Conservation (phyloP, 2,888 invertebrate genomes). For the Oscheius onirici region DNA sequence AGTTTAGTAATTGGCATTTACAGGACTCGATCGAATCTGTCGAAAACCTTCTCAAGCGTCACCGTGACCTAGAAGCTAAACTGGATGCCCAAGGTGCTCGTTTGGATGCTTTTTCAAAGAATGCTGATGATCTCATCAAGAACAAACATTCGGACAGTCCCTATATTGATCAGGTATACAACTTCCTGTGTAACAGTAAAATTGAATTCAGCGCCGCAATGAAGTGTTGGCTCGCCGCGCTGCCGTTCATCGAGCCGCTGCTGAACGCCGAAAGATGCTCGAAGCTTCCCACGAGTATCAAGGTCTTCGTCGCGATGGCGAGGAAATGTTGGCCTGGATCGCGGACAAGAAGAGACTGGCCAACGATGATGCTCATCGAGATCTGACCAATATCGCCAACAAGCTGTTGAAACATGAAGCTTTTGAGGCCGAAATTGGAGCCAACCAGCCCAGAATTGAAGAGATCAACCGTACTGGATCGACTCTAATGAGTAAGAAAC, state of each 20-base stretch:
- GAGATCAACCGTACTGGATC: constrained; percentile 77
- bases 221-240: constrained; percentile 79
- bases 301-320: constrained; percentile 89
- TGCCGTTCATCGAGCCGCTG: constrained; percentile 77
- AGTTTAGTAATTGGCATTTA: neutral
- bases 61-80: constrained; percentile 91
- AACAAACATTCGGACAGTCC: constrained; percentile 76
- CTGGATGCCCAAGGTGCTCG: constrained; percentile 92
- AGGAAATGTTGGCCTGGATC: constrained; percentile 85
- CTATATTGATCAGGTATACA: constrained; percentile 55
- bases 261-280: constrained; percentile 80
- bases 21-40: constrained; percentile 76
- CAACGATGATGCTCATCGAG: constrained; percentile 72
- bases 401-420: constrained; percentile 75
- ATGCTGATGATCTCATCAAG: constrained; percentile 83
- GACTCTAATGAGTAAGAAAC: constrained; percentile 81
- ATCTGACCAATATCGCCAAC: constrained; percentile 74
- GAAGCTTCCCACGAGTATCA: constrained; percentile 88
- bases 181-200: neutral
- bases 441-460: constrained; percentile 73
- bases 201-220: constrained; percentile 73
- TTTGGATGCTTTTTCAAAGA: constrained; percentile 83
- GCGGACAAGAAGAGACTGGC: constrained; percentile 83
- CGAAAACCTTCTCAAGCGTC: constrained; percentile 89
- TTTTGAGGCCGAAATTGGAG: constrained; percentile 75